Evolutionary conservation across 2,113 vertebrate species (phyloP).

Genomic region (Oryzias melastigma): DNA sequence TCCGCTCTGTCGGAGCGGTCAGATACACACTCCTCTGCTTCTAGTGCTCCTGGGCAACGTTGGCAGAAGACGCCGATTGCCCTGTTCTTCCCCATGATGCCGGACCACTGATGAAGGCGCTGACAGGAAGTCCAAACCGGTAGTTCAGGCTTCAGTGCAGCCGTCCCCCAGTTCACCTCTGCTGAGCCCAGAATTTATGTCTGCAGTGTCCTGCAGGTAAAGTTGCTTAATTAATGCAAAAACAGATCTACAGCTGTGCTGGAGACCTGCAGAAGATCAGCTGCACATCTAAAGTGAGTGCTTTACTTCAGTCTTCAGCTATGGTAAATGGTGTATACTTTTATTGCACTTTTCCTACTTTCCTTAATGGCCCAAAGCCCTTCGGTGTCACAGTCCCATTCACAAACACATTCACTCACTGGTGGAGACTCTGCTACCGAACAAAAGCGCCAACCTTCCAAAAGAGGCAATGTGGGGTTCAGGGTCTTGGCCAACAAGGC

Average conservation of each 20-base stretch:
- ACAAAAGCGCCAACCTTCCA: no score
- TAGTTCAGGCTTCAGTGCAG: constrained; percentile 48
- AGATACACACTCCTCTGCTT: constrained; percentile 43
- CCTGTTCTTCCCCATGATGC: constrained; percentile 40
- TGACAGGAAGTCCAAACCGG: constrained; percentile 44
- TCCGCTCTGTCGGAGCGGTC: constrained; percentile 48
- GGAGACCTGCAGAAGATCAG: not conserved
- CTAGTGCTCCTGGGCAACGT: constrained; percentile 43
- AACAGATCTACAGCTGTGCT: not conserved
- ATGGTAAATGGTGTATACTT: no score
- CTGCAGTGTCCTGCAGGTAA: constrained; percentile 21
- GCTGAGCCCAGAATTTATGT: constrained; percentile 15
- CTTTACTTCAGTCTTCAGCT: no score
- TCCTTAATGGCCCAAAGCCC: no score
- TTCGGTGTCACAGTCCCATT: no score
- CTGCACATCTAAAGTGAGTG: no score
- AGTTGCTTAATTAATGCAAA: not conserved
- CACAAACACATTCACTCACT: no score
- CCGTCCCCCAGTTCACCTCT: constrained; percentile 57
- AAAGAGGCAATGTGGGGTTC: no score
- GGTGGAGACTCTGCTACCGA: no score
- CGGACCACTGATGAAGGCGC: constrained; percentile 49
- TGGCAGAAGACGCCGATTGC: constrained; percentile 42
- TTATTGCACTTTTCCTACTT: no score
- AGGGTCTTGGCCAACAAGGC: no score